These are phyloP conservation scores for Alviniconcha strummeri DNA, from an alignment of 2,888 invertebrate species.

Conservation along the genomic window DNA sequence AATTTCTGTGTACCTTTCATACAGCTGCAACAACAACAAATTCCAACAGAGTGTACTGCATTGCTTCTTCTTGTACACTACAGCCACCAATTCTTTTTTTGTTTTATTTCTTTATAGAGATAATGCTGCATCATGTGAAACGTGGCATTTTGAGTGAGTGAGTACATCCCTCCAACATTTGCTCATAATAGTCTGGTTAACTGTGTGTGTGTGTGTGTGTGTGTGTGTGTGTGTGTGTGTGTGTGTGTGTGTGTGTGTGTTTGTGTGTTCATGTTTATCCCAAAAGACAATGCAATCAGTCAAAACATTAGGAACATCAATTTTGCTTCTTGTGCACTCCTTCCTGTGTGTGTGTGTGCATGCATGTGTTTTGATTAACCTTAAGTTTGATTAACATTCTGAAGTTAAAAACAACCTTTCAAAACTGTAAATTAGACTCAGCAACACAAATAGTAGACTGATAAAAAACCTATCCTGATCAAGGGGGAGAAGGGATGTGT, in stretches of 20 bases:
- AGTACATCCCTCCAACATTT: too few relatives aligned
- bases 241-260: constrained; percentile 4
- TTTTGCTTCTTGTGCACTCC: too few relatives aligned
- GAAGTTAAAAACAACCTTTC: neutral
- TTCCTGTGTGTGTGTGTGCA: neutral
- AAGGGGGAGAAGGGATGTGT: too few relatives aligned
- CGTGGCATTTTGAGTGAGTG: too few relatives aligned
- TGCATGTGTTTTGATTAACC: neutral
- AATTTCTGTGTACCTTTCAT: too few relatives aligned
- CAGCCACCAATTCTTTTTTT: too few relatives aligned
- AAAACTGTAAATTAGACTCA: neutral
- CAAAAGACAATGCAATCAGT: neutral
- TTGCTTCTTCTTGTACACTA: too few relatives aligned
- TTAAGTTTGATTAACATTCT: neutral
- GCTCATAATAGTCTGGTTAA: too few relatives aligned
- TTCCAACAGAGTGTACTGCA: too few relatives aligned
- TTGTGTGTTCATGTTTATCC: neutral
- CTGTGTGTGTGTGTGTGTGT: neutral
- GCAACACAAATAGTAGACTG: neutral
- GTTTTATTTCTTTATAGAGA: too few relatives aligned
- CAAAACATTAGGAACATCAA: neutral
- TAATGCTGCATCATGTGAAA: too few relatives aligned
- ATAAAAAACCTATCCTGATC: neutral
- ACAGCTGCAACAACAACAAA: too few relatives aligned
- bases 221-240: neutral